Percentiles rank a stretch among this genome's conserved stretches.
These are phyloP conservation scores for Listronotus oregonensis DNA, from an alignment of 1,140 invertebrate genomes.

Conservation along the genomic window DNA sequence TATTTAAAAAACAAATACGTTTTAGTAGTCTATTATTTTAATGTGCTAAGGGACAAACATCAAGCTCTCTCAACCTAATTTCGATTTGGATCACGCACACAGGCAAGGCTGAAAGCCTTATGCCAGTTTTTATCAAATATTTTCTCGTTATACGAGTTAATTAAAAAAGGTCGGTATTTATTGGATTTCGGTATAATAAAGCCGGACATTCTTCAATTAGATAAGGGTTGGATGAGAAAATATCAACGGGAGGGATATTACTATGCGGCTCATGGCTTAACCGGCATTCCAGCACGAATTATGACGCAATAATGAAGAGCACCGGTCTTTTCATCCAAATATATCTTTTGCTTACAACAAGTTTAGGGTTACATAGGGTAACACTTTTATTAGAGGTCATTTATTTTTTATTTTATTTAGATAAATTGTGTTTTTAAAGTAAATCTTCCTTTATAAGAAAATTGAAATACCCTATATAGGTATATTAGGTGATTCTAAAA, in stretches of 20 bases:
- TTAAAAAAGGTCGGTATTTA: constrained; percentile 38
- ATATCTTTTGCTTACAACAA: constrained; percentile 12
- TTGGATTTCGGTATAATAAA: constrained; percentile 33
- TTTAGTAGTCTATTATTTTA: too few relatives aligned
- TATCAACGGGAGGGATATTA: constrained; percentile 33
- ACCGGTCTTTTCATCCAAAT: constrained; percentile 19
- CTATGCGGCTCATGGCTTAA: constrained; percentile 32
- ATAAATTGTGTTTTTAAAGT: too few relatives aligned
- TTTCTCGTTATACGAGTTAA: constrained; percentile 29
- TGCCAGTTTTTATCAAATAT: constrained; percentile 18
- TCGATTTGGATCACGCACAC: constrained; percentile 3
- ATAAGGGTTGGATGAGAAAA: constrained; percentile 36
- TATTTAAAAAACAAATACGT: too few relatives aligned
- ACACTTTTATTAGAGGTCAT: too few relatives aligned
- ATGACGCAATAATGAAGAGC: constrained; percentile 43
- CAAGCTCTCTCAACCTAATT: too few relatives aligned
- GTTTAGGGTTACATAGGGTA: constrained; percentile 1
- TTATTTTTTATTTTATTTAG: too few relatives aligned
- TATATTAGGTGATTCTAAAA: too few relatives aligned
- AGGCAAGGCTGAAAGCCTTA: constrained; percentile 14
- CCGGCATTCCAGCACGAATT: constrained; percentile 33
- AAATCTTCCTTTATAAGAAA: too few relatives aligned
- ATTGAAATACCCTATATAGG: too few relatives aligned
- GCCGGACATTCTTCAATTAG: constrained; percentile 39
- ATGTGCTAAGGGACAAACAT: too few relatives aligned